Evolutionary conservation across 2,888 invertebrate genomes (phyloP), one percentile per base, ranked within the genome.

Genomic region (Sisyra nigra): DNA sequence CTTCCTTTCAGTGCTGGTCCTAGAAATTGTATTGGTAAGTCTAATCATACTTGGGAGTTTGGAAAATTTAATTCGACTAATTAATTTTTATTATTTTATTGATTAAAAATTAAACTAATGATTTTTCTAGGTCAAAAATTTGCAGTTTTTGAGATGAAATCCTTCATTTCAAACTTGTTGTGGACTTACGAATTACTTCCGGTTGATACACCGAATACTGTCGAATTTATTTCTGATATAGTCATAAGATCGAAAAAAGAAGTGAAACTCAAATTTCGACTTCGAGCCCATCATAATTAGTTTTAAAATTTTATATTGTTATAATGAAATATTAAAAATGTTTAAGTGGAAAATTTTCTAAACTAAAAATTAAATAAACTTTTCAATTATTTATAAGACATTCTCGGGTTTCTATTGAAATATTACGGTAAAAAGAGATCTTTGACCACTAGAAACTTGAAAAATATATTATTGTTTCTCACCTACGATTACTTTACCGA

Each of bases 51-150:
- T 24, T 24, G 24, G n/a, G n/a, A 9, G 7, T 30, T 30, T 9
- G 30, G 13, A 32, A 32, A 11, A 32, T 32, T 32, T 9, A 7
- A 30, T 30, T 32, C 11, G 11, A 11, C 32, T 32, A 5, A 32
- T n/a, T 32, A 5, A 32, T 11, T 32, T n/a, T n/a, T n/a, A n/a
- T n/a, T n/a, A 32, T 2, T n/a, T 34, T 34, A 15, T 34, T 4
- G 7, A 3, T 4, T 4, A 34, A 3, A 11, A 14, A 4, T 14
- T n/a, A n/a, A n/a, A n/a, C n/a, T n/a, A n/a, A n/a, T n/a, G n/a
- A 63, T 61, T 59, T 57, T 60, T 59, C 1, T 57, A 73, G 74
- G 76, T 15, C 68, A 75, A 55, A 67, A 34, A 34, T 41, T 41
- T 19, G 41, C 41, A 5, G 34, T 41, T 15, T 10, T 41, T 5